Evolutionary conservation across 2,797 vertebrate genomes (phyloP), one percentile per base, ranked within the genome.

Genomic region (Bradypodion pumilum): DNA sequence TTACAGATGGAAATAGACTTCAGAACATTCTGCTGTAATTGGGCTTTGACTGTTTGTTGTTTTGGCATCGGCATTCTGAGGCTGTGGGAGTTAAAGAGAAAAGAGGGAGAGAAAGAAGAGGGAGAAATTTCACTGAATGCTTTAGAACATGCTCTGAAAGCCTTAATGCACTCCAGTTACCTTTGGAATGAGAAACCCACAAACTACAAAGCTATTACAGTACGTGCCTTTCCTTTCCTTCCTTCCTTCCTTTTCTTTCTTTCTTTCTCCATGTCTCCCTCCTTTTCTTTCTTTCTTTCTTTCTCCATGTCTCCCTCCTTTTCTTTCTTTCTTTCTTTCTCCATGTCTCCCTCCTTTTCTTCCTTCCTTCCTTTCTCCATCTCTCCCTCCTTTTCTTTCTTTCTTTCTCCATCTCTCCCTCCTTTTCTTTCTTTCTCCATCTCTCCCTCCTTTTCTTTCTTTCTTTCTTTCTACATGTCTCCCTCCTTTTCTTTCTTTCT

Each of bases 1-100:
- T 94, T 94, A 91, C 92, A 89, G 83, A 94, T 94, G 92, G 92
- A 93, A 94, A 94, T 90, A 65, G 88, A 91, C 88, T 93, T 92
- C 90, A 87, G 92, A 92, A 90, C 92, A 91, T 93, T 91, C 86
- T 75, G 69, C 82, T 86, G 92, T 94, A 94, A 93, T 91, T 94
- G 89, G 84, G 90, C 92, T 94, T 93, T 91, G 88, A 91, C 90
- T 92, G 89, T 94, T 94, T 92, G 90, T 92, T 93, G 92, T 92
- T 93, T 92, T 87, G 83, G 83, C 86, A 87, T 88, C 84, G 83
- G 87, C 88, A 76, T 81, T 92, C 87, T 27, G 16, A 23, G 91
- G 92, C 89, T 66, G 60, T 44, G 60, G 81, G 94, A 91, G 91
- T 89, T 90, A 42, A 91, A 29, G 37, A 63, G 27, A 40, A 29